Evolutionary conservation across 1,140 invertebrate genomes (phyloP).

Genomic region (Carcinoscorpius rotundicauda): DNA sequence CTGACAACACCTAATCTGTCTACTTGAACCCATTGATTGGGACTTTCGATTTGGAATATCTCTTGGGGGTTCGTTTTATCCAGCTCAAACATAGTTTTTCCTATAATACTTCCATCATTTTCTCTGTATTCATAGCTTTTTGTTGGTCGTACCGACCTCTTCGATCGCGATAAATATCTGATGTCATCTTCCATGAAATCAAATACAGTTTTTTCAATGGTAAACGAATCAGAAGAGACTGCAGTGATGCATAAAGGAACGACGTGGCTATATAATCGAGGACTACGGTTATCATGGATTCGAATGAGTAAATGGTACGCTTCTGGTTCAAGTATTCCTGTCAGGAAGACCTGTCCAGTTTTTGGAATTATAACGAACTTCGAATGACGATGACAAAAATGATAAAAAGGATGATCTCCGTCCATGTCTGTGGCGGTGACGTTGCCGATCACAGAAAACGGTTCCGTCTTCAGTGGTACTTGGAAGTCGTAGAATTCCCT

Average conservation of each 20-base stretch:
- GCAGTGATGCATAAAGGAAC: constrained; percentile 15
- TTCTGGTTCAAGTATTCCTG: constrained; percentile 35
- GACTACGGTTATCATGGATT: constrained; percentile 64
- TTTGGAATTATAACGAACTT: constrained; percentile 76
- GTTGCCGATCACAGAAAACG: constrained; percentile 64
- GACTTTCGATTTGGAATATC: constrained; percentile 86
- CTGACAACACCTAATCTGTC: constrained; percentile 78
- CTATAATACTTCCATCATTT: constrained; percentile 74
- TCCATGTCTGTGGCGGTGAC: constrained; percentile 72
- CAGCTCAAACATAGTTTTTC: constrained; percentile 72
- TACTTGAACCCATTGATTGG: constrained; percentile 68
- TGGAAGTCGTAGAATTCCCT: constrained; percentile 63
- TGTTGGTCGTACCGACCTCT: constrained; percentile 67
- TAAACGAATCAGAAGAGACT: constrained; percentile 10
- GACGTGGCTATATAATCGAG: constrained; percentile 40
- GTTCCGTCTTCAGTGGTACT: constrained; percentile 43
- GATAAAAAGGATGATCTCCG: constrained; percentile 72
- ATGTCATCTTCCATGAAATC: neutral
- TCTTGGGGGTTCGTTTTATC: constrained; percentile 85
- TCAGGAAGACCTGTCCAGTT: constrained; percentile 72
- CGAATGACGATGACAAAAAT: constrained; percentile 59
- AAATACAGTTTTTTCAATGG: neutral
- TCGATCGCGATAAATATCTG: constrained; percentile 4
- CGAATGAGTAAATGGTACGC: constrained; percentile 43
- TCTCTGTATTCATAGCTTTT: constrained; percentile 86